A percentile compares a stretch with the other conserved stretches of the same genome.
These are phyloP conservation scores for Phasianus colchicus DNA, from an alignment of 2,113 vertebrate species.

Conservation along the genomic window DNA sequence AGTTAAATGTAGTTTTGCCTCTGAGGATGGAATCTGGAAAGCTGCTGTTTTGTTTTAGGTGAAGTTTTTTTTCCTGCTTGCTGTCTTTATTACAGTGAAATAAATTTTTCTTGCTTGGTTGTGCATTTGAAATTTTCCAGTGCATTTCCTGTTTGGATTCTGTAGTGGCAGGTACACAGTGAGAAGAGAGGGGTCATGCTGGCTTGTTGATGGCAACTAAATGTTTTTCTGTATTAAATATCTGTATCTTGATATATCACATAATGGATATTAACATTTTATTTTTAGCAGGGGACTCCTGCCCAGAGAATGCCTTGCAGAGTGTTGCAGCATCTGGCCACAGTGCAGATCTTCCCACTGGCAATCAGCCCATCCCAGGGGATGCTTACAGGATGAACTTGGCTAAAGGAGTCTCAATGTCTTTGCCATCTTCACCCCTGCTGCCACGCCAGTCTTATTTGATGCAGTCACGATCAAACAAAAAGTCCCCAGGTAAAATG, in stretches of 20 bases:
- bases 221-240: not conserved
- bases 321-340: conserved; percentile 70
- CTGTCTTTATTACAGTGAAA: not conserved
- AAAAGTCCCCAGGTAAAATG: conserved; percentile 93
- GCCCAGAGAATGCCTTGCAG: conserved; percentile 76
- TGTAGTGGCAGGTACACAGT: not conserved
- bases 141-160: not conserved
- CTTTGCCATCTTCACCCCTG: conserved; percentile 94
- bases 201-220: not conserved
- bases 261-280: not conserved
- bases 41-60: not conserved
- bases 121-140: not conserved
- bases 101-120: not conserved
- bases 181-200: fast-evolving
- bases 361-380: conserved; percentile 70
- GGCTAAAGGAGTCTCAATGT: conserved; percentile 94
- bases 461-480: conserved; percentile 86
- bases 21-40: not conserved
- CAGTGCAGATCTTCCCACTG: conserved; percentile 70
- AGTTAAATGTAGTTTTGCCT: not conserved
- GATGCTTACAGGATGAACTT: conserved; percentile 84
- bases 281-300: conserved; percentile 81
- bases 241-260: not conserved
- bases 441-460: conserved; percentile 92
- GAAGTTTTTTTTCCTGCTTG: not conserved